Conservation (phyloP, 2,113 vertebrate genomes). For the Nothocercus nigrocapillus region DNA sequence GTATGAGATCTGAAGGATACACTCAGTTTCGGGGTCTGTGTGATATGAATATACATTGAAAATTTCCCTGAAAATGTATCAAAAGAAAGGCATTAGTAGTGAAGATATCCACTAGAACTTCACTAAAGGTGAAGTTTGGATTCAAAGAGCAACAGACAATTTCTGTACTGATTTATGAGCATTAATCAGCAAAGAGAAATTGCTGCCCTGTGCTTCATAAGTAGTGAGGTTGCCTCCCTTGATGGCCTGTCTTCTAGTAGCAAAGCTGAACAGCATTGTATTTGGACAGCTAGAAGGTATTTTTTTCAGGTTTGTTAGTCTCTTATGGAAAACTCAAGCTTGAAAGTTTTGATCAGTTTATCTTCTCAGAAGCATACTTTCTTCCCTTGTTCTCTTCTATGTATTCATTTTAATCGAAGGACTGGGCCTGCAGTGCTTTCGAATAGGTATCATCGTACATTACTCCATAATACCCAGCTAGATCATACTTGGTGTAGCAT, state of each 20-base stretch:
- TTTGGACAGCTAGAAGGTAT: fast-evolving
- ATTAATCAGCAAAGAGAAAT: background rate
- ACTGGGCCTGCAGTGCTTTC: background rate
- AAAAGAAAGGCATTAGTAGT: background rate
- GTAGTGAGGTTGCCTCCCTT: background rate
- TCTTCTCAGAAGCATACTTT: background rate
- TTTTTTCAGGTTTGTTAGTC: background rate
- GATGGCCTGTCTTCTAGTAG: background rate
- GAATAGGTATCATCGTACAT: background rate
- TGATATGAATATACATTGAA: background rate
- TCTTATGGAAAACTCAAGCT: background rate
- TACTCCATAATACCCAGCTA: too few species aligned
- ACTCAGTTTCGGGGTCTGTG: background rate
- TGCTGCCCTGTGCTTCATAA: background rate
- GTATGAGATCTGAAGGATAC: background rate
- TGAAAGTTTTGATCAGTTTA: background rate
- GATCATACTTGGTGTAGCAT: background rate
- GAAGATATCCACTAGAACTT: background rate
- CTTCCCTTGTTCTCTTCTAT: fast-evolving
- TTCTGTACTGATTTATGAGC: background rate
- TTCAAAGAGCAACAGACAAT: background rate
- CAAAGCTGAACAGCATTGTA: background rate
- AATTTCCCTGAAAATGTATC: background rate
- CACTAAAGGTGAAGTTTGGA: background rate
- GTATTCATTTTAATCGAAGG: background rate